phyloP scores from a whole-genome alignment of 2,888 invertebrate species.

The Stenotaenia linearis region DNA sequence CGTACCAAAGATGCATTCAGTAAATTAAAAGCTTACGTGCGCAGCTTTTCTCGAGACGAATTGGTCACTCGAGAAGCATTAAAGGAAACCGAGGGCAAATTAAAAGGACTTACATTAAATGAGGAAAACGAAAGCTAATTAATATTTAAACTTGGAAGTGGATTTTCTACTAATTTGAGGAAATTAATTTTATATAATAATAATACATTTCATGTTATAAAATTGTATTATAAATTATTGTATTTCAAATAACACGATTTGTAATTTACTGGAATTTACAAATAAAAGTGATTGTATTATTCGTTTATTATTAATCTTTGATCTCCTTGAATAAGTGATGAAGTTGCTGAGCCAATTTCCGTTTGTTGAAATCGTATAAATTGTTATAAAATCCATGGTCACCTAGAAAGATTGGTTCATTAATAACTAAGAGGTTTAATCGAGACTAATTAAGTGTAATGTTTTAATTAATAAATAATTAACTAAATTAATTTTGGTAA shows the following conservation, averaged over 20 bases:
- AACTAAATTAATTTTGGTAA: too few relatives aligned
- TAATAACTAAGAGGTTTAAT: too few relatives aligned
- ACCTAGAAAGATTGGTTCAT: background rate
- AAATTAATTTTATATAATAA: background rate
- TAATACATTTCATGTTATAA: background rate
- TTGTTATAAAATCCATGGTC: background rate
- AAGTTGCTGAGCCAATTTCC: background rate
- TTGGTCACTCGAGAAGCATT: background rate
- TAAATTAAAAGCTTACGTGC: conserved; percentile 31
- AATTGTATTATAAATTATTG: background rate
- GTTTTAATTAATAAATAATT: too few relatives aligned
- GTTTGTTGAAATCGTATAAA: background rate
- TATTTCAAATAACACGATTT: background rate
- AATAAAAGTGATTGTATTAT: too few relatives aligned
- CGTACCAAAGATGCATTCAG: conserved; percentile 30
- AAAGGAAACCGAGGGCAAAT: background rate
- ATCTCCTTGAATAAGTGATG: background rate
- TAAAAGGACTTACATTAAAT: background rate
- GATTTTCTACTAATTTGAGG: too few relatives aligned
- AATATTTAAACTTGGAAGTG: too few relatives aligned
- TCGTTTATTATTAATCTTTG: too few relatives aligned
- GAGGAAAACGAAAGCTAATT: background rate
- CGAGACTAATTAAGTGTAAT: too few relatives aligned
- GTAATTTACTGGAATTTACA: too few relatives aligned
- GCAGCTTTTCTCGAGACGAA: conserved; percentile 32